phyloP scores from a whole-genome alignment of 2,113 vertebrate species.

The Astatoreochromis straeleni region DNA sequence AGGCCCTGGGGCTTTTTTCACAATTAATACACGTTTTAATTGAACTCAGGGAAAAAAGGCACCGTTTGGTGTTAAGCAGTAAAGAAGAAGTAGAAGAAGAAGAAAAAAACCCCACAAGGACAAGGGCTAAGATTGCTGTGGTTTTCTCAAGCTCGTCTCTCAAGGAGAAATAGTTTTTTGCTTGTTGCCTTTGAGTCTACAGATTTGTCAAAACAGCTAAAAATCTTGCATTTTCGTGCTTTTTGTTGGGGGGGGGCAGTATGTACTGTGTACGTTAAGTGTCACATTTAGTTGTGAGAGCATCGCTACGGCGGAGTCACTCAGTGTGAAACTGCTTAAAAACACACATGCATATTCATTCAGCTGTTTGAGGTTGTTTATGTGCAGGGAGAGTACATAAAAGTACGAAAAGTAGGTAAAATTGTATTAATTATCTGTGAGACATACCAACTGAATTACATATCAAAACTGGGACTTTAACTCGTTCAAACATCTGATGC shows the following conservation, averaged over 20 bases:
- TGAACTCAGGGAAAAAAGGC: constrained; percentile 9
- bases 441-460: background rate
- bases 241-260: background rate
- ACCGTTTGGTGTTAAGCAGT: constrained; percentile 8
- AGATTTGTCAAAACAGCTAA: constrained; percentile 23
- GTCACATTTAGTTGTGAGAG: background rate
- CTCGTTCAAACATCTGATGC: background rate
- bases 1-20: constrained; percentile 13
- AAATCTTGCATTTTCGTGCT: background rate
- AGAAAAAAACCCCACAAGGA: background rate
- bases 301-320: background rate
- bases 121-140: background rate
- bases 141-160: constrained; percentile 5
- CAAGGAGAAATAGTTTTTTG: constrained; percentile 36
- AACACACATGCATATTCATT: constrained; percentile 15
- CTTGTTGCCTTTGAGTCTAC: background rate
- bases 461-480: background rate
- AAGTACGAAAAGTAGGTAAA: background rate
- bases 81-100: background rate
- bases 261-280: background rate
- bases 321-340: background rate
- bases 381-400: background rate
- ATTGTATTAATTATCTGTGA: background rate
- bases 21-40: constrained; percentile 57
- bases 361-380: constrained; percentile 19